phyloP scores from a whole-genome alignment of 2,113 vertebrate genomes.

The Rhynchomys soricoides region DNA sequence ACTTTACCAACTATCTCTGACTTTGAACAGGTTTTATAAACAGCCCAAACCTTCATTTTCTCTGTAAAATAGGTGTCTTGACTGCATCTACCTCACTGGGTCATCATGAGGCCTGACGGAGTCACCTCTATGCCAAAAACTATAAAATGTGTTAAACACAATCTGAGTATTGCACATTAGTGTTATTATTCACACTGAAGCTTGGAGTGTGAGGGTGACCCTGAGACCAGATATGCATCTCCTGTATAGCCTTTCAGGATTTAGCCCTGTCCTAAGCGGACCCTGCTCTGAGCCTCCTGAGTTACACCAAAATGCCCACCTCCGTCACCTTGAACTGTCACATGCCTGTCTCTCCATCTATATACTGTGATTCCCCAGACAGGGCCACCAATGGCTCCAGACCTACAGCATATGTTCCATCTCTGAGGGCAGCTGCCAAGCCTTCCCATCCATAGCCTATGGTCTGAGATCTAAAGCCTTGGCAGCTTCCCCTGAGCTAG shows the following conservation, averaged over 20 bases:
- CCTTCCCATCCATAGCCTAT: neutral
- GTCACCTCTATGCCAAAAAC: neutral
- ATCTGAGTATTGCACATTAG: neutral
- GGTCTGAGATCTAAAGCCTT: constrained; percentile 15
- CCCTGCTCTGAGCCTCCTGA: neutral
- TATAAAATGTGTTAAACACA: neutral
- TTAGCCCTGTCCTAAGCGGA: neutral
- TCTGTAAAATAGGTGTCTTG: neutral
- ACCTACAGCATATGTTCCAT: rapidly evolving
- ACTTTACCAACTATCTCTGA: neutral
- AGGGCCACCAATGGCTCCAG: neutral
- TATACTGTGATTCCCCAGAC: neutral
- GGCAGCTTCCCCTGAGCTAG: neutral
- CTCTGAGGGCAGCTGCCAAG: neutral
- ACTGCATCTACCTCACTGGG: neutral
- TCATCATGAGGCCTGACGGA: neutral
- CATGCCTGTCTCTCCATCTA: neutral
- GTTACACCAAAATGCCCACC: no score
- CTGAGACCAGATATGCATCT: neutral
- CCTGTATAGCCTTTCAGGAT: neutral
- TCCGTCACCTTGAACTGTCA: neutral
- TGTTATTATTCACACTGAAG: neutral
- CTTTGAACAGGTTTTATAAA: neutral
- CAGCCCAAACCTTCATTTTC: neutral
- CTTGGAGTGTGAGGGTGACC: neutral